Evolutionary conservation across 2,888 invertebrate species (phyloP), one percentile per base, ranked within the genome.

Genomic region (Busseola fusca): DNA sequence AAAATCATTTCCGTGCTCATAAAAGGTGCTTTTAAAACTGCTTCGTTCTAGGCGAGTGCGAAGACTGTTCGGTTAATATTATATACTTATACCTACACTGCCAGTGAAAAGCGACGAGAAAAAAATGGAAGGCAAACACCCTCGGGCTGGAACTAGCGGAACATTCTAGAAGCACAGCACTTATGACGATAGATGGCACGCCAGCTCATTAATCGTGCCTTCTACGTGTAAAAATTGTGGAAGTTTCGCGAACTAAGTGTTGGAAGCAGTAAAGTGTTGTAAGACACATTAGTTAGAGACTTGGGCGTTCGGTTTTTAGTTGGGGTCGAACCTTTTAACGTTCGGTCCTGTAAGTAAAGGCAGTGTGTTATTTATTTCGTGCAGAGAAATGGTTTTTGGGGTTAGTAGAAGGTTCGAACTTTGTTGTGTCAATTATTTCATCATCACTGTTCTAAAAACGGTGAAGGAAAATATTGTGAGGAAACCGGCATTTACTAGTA

Each of bases 61-160:
- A 78, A 82, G 78, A 57, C 72, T 68, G 74, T 68, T 58, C 63
- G 66, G 67, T 76, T 64, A 69, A 86, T 86, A 83, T 83, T 81
- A 85, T 78, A 81, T 74, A 81, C 77, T 78, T 74, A n/a, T n/a
- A n/a, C n/a, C 60, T 59, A 63, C 56, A 57, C 65, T 63, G 79
- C 56, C 57, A 64, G 68, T 64, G 71, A 72, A 78, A 64, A 76
- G 52, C 64, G 66, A 54, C 52, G 63, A 48, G 64, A 81, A 86
- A 86, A 86, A 86, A 84, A 86, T 78, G 63, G 66, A 84, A 83
- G 60, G 74, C 63, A 83, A 83, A 84, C 82, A 84, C 52, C 79
- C 74, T 68, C 50, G 10, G 74, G 80, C 59, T 14, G 56, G 70
- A 72, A 77, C 72, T 72, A 77, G 70, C 64, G 34, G 72, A 56